A percentile compares a stretch with the other conserved stretches of the same genome.
These are phyloP conservation scores for Discoglossus pictus DNA, from an alignment of 2,797 vertebrate genomes.

Conservation along the genomic window DNA sequence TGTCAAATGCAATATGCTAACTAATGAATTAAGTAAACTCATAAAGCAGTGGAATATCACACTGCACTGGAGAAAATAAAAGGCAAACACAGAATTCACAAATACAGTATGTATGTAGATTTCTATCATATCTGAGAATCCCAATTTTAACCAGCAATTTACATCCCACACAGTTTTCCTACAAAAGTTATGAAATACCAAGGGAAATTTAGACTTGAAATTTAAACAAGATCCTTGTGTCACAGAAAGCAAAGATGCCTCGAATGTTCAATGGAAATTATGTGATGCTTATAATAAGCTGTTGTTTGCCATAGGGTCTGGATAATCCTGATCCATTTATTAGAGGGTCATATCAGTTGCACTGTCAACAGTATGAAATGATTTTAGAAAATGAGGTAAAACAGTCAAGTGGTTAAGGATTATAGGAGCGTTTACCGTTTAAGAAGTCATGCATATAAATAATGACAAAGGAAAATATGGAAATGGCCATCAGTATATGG, in stretches of 20 bases:
- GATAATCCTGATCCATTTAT: conserved; percentile 76
- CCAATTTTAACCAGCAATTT: conserved; percentile 52
- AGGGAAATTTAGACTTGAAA: conserved; percentile 63
- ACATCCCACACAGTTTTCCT: conserved; percentile 51
- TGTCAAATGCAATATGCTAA: conserved; percentile 36
- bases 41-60: conserved; percentile 50
- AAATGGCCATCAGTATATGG: conserved; percentile 61
- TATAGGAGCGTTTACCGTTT: conserved; percentile 65
- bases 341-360: conserved; percentile 68
- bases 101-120: conserved; percentile 51
- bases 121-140: conserved; percentile 53
- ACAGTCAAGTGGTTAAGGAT: conserved; percentile 77
- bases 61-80: conserved; percentile 24
- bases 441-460: conserved; percentile 67
- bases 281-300: conserved; percentile 67
- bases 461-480: conserved; percentile 62
- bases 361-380: conserved; percentile 71
- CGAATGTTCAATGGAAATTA: conserved; percentile 66
- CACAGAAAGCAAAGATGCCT: conserved; percentile 63
- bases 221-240: conserved; percentile 61
- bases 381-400: conserved; percentile 82
- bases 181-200: conserved; percentile 63
- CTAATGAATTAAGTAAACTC: conserved; percentile 54
- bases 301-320: conserved; percentile 71
- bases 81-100: conserved; percentile 42